Evolutionary conservation across 2,888 invertebrate species (phyloP).

Genomic region (Platycheirus rosarum): DNA sequence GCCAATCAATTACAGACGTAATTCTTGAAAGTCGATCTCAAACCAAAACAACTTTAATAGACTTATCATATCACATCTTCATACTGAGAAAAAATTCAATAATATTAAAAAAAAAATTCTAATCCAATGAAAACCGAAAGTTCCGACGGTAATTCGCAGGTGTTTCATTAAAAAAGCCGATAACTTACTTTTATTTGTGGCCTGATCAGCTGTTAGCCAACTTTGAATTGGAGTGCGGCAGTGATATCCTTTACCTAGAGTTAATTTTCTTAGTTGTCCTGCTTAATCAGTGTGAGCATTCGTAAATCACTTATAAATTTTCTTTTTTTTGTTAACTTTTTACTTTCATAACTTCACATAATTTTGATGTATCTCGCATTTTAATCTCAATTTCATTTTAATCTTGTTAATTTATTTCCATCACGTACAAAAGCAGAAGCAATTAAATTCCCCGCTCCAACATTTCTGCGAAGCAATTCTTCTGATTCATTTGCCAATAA

Average conservation of each 20-base stretch:
- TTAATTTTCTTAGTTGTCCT: slow-evolving; percentile 15
- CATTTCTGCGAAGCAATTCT: slow-evolving; percentile 22
- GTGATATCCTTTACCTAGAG: slow-evolving; percentile 42
- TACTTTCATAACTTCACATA: slow-evolving; percentile 43
- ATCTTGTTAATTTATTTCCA: slow-evolving; percentile 37
- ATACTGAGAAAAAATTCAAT: no score
- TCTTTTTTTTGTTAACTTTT: slow-evolving; percentile 25
- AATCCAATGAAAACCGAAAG: no score
- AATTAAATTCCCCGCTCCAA: slow-evolving; percentile 28
- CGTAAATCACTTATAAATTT: slow-evolving; percentile 21
- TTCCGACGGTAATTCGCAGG: neutral
- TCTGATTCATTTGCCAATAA: slow-evolving; percentile 49
- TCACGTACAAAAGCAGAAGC: slow-evolving; percentile 49
- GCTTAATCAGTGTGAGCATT: slow-evolving; percentile 8
- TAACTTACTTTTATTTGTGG: neutral
- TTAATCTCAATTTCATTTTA: slow-evolving; percentile 40
- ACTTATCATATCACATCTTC: no score
- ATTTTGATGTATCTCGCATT: slow-evolving; percentile 46
- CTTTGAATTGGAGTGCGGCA: neutral
- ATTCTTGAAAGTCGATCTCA: no score
- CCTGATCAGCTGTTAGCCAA: neutral
- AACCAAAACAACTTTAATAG: no score
- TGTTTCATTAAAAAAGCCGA: neutral
- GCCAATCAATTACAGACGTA: no score
- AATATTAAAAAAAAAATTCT: no score